Base-by-base conservation (phyloP, 2,113 vertebrate genomes). In the Rhynchopsitta pachyrhyncha region DNA sequence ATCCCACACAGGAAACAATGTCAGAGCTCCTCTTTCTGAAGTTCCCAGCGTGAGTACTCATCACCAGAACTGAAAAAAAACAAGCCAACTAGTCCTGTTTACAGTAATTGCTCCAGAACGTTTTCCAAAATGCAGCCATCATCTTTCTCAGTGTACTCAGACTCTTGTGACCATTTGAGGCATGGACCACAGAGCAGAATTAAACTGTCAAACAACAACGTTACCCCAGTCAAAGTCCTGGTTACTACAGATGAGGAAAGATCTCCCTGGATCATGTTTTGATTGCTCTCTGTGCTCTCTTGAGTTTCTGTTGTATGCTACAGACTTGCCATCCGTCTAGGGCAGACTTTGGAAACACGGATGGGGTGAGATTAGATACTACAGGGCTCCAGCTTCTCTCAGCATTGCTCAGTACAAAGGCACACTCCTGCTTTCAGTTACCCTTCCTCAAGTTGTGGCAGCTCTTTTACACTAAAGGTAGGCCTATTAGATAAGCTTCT, bases 1-100 rank as follows among this genome's bases (percentile, higher is more conserved):
- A 91, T 46, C 71, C 64, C 88, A 90, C 81, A 28, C n/a, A 83
- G 78, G 81, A 96, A 92, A 93, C 19, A 17, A 50, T 27, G 52
- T 91, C 60, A 83, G 82, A 95, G 76, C 60, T 71, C 17, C 23
- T 59, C 53, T 27, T 80, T 69, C 81, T 82, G 33, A 88, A 90
- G 53, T 57, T 87, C 37, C 52, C 76, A 80, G 70, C 2, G 1
- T 24, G 31, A 0, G 0, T 19, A 8, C 37, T 87, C 64, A 76
- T 29, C 31, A 12, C 59, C 42, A 86, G 13, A 82, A 79, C 42
- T 60, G 9, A 46, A 67, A 95, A 95, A 95, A 53, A 33, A 39
- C 22, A 85, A 12, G 3, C 12, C n/a, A 82, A 25, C 16, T 24
- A 27, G 29, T 47, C 60, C 82, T 2, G 4, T 39, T 92, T 70